These are phyloP conservation scores for Mycalesis mineus DNA, from an alignment of 2,888 invertebrate species.

Conservation along the genomic window DNA sequence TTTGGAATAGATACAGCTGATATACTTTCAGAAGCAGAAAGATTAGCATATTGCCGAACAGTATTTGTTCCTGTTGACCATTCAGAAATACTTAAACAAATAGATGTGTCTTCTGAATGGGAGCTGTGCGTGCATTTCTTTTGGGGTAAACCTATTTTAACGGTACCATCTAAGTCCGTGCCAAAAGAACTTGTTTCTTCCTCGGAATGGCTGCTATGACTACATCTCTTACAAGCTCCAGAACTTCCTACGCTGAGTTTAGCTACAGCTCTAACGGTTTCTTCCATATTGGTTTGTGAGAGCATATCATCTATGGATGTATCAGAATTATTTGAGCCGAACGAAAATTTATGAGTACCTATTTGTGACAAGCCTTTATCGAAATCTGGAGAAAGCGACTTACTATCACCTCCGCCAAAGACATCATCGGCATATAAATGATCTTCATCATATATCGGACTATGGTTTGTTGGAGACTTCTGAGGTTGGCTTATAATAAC, in stretches of 20 bases:
- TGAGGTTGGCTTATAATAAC: slow-evolving; percentile 81
- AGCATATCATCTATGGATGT: slow-evolving; percentile 81
- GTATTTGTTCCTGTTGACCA: slow-evolving; percentile 94
- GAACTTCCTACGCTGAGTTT: slow-evolving; percentile 70
- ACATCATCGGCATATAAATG: slow-evolving; percentile 79
- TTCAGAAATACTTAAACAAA: slow-evolving; percentile 90
- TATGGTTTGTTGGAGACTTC: slow-evolving; percentile 78
- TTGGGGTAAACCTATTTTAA: slow-evolving; percentile 86
- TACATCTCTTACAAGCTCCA: slow-evolving; percentile 79
- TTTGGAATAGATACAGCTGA: slow-evolving; percentile 79
- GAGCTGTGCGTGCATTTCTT: slow-evolving; percentile 90
- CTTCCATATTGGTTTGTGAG: slow-evolving; percentile 78
- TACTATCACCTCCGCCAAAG: slow-evolving; percentile 79
- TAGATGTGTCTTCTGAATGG: slow-evolving; percentile 91
- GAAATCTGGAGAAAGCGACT: slow-evolving; percentile 79
- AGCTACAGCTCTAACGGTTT: slow-evolving; percentile 73
- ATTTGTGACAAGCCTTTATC: slow-evolving; percentile 66
- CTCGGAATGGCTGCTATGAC: slow-evolving; percentile 85
- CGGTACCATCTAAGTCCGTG: slow-evolving; percentile 89
- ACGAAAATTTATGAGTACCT: slow-evolving; percentile 67
- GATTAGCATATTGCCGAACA: slow-evolving; percentile 87
- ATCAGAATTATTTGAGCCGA: slow-evolving; percentile 81
- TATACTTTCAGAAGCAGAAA: slow-evolving; percentile 83
- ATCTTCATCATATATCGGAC: slow-evolving; percentile 80
- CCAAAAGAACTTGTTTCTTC: slow-evolving; percentile 87